Evolutionary conservation across 1,140 invertebrate species (phyloP), one percentile per base, ranked within the genome.

Genomic region (Galleria mellonella): DNA sequence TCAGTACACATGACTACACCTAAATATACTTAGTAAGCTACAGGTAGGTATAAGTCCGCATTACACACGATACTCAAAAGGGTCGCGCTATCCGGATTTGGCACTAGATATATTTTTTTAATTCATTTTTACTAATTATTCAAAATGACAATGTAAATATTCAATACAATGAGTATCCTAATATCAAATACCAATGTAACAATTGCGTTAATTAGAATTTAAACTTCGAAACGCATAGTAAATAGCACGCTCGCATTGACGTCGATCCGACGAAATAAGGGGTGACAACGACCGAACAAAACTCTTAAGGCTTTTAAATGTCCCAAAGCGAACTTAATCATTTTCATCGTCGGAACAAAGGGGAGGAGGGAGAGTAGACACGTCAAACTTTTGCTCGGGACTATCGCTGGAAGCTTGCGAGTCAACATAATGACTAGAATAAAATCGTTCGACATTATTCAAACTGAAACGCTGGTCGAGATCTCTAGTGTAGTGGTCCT

Each of bases 361-460:
- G 6, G 91, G 91, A 14, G 91, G 91, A 0, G 91, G 91, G 43
- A 92, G 87, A 23, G 87, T 90, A 2, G 90, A 88, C 0, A 92
- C 89, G 55, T 92, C 91, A 61, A 92, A 92, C 62, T 90, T 90
- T 30, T 89, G 89, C 55, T 91, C 89, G 9, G 89, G 90, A 30
- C 89, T 90, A 9, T 87, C 86, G 55, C 82, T 85, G 10, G 82
- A 85, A 55, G 79, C 79, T 39, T 85, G 82, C 33, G 82, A 85
- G 51, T 85, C 82, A 14, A 85, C 79, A 43, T 85, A 85, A 43
- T 83, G 79, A 56, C 76, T 83, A 40, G 82, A 85, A 63, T 85
- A 85, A 51, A 82, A 83, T 43, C 82, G 63, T 44, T 83, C 82
- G 13, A 85, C 79, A 51, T 83, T 83, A 44, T 85, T 85, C 35